Percentiles rank a stretch among this genome's conserved stretches.
Evolutionary conservation across 1,140 invertebrate species (phyloP).

Genomic region (Panagrolaimus sp.): DNA sequence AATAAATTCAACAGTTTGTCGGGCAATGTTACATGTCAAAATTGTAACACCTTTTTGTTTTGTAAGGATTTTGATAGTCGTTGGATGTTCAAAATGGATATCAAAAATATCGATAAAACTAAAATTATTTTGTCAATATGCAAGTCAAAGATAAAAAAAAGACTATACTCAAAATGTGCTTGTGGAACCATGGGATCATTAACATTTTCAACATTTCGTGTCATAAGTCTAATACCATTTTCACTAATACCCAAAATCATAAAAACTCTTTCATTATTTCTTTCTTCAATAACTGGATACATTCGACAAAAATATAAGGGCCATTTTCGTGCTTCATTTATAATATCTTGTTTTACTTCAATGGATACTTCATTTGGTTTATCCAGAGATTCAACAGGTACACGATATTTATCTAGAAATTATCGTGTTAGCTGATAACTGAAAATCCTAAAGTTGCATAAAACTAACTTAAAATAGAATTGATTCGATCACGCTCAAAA

Average conservation of each 20-base stretch:
- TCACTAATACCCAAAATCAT: constrained; percentile 26
- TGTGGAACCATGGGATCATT: constrained; percentile 22
- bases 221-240: constrained; percentile 31
- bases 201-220: constrained; percentile 8
- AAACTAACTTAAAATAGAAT: constrained; percentile 26
- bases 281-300: constrained; percentile 32
- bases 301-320: constrained; percentile 34
- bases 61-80: constrained; percentile 23
- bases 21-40: constrained; percentile 25
- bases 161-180: constrained; percentile 32
- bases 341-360: constrained; percentile 29
- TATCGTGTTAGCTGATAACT: too few species aligned
- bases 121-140: constrained; percentile 19
- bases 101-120: constrained; percentile 24
- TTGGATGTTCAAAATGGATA: constrained; percentile 22
- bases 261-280: constrained; percentile 25
- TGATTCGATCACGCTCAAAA: constrained; percentile 30
- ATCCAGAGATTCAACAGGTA: constrained; percentile 22
- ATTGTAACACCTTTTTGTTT: constrained; percentile 26
- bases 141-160: constrained; percentile 16
- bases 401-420: constrained; percentile 24
- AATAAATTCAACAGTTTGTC: constrained; percentile 22
- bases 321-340: constrained; percentile 31
- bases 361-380: constrained; percentile 25
- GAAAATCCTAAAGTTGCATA: too few species aligned